Conservation (phyloP, 2,888 invertebrate genomes). For the Pyralis farinalis region DNA sequence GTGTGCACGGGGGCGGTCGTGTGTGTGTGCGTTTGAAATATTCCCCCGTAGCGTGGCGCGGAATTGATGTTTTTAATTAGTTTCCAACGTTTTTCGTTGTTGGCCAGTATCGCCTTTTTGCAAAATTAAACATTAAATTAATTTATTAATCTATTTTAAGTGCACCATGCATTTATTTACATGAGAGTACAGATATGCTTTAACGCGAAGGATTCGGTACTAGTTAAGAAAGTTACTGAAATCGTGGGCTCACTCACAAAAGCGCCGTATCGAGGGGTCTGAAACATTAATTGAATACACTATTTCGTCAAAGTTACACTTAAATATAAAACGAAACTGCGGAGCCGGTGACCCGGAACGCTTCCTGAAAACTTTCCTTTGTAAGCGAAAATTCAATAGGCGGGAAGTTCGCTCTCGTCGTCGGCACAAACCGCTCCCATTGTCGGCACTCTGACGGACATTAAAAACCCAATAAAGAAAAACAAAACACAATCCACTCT, state of each 20-base stretch:
- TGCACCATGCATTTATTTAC: constrained; percentile 1
- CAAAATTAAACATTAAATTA: constrained; percentile 47
- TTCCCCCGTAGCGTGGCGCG: constrained; percentile 64
- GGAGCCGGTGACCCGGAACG: constrained; percentile 57
- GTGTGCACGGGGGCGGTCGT: constrained; percentile 47
- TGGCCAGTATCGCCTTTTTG: constrained; percentile 58
- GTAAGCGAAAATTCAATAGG: constrained; percentile 70
- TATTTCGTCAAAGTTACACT: constrained; percentile 60
- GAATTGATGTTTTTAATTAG: constrained; percentile 81
- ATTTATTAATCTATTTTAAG: constrained; percentile 13
- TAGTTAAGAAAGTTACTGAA: constrained; percentile 1
- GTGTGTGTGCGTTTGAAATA: constrained; percentile 74
- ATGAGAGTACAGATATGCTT: not conserved
- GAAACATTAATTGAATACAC: constrained; percentile 52
- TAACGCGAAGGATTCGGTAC: not conserved
- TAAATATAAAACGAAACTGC: constrained; percentile 53
- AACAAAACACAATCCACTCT: constrained; percentile 13
- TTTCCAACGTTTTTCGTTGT: constrained; percentile 74
- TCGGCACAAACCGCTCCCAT: constrained; percentile 42
- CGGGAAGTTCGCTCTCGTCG: constrained; percentile 47
- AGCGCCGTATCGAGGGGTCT: constrained; percentile 18
- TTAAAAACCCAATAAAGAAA: constrained; percentile 29
- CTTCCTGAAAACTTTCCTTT: constrained; percentile 73
- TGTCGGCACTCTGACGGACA: constrained; percentile 46
- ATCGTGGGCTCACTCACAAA: constrained; percentile 13